Base-by-base conservation (phyloP, 1,140 invertebrate genomes). In the Sesamia nonagrioides region DNA sequence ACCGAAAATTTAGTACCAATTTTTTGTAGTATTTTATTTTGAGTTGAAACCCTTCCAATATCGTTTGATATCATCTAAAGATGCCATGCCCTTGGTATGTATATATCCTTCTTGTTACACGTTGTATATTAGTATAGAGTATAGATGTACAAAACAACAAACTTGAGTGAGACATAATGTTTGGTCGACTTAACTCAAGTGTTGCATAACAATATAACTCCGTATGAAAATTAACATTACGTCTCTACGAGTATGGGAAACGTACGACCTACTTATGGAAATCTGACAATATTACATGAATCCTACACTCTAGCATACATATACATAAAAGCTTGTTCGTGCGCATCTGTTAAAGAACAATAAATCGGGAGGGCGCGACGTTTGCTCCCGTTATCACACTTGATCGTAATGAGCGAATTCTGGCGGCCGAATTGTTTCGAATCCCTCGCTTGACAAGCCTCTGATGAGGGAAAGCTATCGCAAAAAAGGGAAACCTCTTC, bases 401-500 rank as follows among this genome's bases (percentile, higher is more conserved):
- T 48, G 83, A 81, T 82, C 77, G 82, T 83, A 85, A 85, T 84
- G 76, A 82, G 60, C 68, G 77, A 79, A 72, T 77, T 77, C 78
- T 76, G 78, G 71, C 72, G 27, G 66, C 54, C 21, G 76, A 80
- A 85, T 78, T 84, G 81, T 80, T 84, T 84, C 75, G 72, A 60
- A 71, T 68, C 81, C 78, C 69, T 83, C 82, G 60, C 73, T 75
- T 85, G 86, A 86, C 83, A 85, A 68, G n/a, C 68, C 61, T 17
- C 66, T 85, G 86, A 88, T 81, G 82, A 83, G 77, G 86, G 83
- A 82, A 84, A 77, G 56, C 77, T n/a, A 71, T 78, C 78, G 75
- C 79, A 86, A 88, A 88, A 87, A 88, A 88, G 83, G 86, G 83
- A 83, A 86, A 83, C 73, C 78, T 78, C 79, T 82, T 81, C 75